Conservation (phyloP, 2,113 vertebrate species). For the Plecturocebus donacophilus region DNA sequence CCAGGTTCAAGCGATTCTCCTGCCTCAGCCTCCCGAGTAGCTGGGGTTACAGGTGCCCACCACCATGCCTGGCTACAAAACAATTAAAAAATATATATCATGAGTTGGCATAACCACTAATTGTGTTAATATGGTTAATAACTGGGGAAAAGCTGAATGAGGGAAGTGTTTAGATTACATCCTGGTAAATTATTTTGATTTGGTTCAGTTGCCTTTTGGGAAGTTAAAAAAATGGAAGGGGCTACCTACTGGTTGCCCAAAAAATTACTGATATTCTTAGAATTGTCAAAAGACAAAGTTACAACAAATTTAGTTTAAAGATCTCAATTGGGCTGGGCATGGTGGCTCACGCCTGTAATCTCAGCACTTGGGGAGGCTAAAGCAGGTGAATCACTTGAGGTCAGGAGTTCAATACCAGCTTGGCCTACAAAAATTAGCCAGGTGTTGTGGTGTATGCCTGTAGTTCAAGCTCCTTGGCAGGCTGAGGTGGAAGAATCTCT, state of each 20-base stretch:
- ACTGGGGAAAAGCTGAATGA: background rate
- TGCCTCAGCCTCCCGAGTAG: too few relatives aligned
- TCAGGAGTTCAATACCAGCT: too few relatives aligned
- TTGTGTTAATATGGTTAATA: conserved; percentile 21
- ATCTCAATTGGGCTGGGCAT: background rate
- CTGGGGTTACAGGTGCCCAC: too few relatives aligned
- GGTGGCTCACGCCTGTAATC: too few relatives aligned
- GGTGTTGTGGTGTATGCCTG: too few relatives aligned
- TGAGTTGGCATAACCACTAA: background rate
- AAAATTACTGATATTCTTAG: background rate
- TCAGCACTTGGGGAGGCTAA: too few relatives aligned
- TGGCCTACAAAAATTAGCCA: too few relatives aligned
- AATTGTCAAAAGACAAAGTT: background rate
- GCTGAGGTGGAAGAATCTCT: too few relatives aligned
- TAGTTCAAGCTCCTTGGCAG: too few relatives aligned
- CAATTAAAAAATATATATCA: background rate
- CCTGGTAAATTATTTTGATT: background rate
- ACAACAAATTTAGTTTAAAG: background rate
- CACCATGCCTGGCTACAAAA: background rate
- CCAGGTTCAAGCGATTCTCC: too few relatives aligned
- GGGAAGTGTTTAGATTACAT: background rate
- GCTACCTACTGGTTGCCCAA: background rate
- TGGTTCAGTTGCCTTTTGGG: background rate
- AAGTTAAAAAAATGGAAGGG: background rate
- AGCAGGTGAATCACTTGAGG: too few relatives aligned